Evolutionary conservation across 2,888 invertebrate genomes (phyloP).

Genomic region (Taenaris catops): DNA sequence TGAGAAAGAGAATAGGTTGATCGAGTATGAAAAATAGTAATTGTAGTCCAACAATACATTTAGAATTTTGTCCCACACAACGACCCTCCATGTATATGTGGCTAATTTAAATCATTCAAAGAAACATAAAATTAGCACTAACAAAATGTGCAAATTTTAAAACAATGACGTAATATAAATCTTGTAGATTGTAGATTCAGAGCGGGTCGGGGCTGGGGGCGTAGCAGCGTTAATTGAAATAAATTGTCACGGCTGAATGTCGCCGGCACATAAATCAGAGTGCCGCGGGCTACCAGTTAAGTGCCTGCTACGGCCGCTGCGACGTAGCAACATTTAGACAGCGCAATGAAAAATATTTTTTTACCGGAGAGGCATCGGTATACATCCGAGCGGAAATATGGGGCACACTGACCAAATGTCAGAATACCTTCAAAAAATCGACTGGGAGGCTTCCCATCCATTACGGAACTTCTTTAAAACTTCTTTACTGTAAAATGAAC

Average conservation of each 20-base stretch:
- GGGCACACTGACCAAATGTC: too few species aligned
- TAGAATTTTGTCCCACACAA: conserved; percentile 41
- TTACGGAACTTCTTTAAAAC: too few species aligned
- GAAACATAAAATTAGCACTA: too few species aligned
- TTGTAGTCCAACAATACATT: conserved; percentile 1
- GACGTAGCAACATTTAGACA: conserved; percentile 38
- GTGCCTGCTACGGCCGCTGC: conserved; percentile 60
- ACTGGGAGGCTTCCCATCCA: too few species aligned
- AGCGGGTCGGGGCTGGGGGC: conserved; percentile 33
- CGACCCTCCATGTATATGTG: conserved; percentile 39
- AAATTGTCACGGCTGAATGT: conserved; percentile 71
- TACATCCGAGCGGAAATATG: too few species aligned
- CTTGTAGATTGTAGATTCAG: conserved; percentile 31
- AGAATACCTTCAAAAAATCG: too few species aligned
- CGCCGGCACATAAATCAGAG: conserved; percentile 72
- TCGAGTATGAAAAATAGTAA: too few species aligned
- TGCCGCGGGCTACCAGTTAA: conserved; percentile 72
- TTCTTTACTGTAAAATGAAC: too few species aligned
- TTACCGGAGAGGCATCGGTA: too few species aligned
- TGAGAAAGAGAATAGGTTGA: too few species aligned
- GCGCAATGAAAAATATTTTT: too few species aligned
- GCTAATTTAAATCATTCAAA: too few species aligned
- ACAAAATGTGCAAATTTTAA: conserved; percentile 16
- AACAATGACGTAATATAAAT: conserved; percentile 25
- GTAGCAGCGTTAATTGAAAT: conserved; percentile 71